Percentiles rank a stretch among this genome's conserved stretches.
Evolutionary conservation across 2,888 invertebrate species (phyloP).

Genomic region (Phyllotreta cruciferae): DNA sequence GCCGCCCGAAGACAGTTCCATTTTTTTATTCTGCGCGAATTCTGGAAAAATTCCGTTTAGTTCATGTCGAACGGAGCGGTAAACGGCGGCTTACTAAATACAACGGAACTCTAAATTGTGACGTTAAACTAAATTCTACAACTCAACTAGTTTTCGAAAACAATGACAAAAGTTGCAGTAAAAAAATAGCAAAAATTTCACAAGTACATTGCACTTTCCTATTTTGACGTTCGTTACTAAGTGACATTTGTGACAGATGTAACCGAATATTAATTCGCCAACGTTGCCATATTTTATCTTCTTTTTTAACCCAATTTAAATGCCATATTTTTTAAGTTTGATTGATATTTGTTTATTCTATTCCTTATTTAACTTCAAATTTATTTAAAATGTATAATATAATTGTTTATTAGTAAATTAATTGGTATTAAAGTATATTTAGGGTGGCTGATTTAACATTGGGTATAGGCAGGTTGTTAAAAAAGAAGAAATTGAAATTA

Average conservation of each 20-base stretch:
- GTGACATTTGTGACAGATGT: background rate
- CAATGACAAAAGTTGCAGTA: conserved; percentile 31
- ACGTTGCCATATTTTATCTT: background rate
- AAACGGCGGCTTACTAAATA: conserved; percentile 19
- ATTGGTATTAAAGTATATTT: no score
- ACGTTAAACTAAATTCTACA: conserved; percentile 8
- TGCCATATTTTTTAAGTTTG: no score
- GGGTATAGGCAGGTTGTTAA: no score
- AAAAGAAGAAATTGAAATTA: no score
- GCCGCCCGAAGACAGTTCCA: conserved; percentile 53
- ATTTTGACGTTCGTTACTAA: conserved; percentile 8
- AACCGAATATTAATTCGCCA: background rate
- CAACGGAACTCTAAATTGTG: conserved; percentile 7
- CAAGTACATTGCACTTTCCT: conserved; percentile 51
- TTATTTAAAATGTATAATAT: no score
- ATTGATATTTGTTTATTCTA: no score
- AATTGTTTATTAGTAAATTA: no score
- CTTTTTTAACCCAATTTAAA: no score
- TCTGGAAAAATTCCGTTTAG: conserved; percentile 29
- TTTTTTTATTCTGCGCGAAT: conserved; percentile 42
- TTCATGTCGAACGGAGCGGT: conserved; percentile 33
- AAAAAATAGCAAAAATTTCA: conserved; percentile 37
- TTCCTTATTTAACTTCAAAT: no score
- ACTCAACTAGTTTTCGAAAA: conserved; percentile 17
- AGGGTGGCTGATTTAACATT: no score